Evolutionary conservation across 2,888 invertebrate species (phyloP).

Genomic region (Ophion obscuratus): DNA sequence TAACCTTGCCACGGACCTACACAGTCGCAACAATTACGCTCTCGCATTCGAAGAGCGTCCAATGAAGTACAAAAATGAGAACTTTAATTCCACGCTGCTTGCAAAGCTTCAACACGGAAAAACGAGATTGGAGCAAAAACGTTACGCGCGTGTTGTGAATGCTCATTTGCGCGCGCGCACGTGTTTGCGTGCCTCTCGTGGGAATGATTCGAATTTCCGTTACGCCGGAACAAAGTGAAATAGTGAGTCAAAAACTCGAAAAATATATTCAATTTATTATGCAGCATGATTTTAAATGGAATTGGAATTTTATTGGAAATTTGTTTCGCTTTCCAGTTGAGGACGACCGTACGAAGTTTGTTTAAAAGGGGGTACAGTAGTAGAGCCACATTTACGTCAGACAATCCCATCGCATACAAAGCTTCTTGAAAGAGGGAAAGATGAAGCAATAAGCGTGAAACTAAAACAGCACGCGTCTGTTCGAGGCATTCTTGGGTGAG

Average conservation of each 20-base stretch:
- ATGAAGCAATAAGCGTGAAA: slow-evolving; percentile 32
- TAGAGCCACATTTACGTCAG: slow-evolving; percentile 49
- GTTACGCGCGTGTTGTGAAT: background rate
- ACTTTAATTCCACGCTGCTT: background rate
- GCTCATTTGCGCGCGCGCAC: background rate
- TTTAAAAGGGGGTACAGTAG: slow-evolving; percentile 13
- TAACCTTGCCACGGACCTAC: background rate
- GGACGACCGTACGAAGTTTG: background rate
- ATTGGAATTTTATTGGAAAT: slow-evolving; percentile 1
- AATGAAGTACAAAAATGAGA: slow-evolving; percentile 3
- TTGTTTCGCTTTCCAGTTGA: background rate
- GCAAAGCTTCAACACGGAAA: background rate
- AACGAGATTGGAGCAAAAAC: background rate
- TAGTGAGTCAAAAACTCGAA: background rate
- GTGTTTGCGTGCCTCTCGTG: too few relatives aligned
- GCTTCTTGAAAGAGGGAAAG: slow-evolving; percentile 13
- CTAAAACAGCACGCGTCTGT: slow-evolving; percentile 27
- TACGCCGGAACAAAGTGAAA: too few relatives aligned
- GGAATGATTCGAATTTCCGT: too few relatives aligned
- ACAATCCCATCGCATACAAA: slow-evolving; percentile 27
- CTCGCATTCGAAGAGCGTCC: slow-evolving; percentile 21
- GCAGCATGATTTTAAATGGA: background rate
- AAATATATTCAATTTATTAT: background rate
- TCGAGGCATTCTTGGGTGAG: slow-evolving; percentile 48
- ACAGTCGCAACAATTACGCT: slow-evolving; percentile 9